Percentiles rank a stretch among this genome's conserved stretches.
phyloP scores from a whole-genome alignment of 2,888 invertebrate species.

The Baronia brevicornis region DNA sequence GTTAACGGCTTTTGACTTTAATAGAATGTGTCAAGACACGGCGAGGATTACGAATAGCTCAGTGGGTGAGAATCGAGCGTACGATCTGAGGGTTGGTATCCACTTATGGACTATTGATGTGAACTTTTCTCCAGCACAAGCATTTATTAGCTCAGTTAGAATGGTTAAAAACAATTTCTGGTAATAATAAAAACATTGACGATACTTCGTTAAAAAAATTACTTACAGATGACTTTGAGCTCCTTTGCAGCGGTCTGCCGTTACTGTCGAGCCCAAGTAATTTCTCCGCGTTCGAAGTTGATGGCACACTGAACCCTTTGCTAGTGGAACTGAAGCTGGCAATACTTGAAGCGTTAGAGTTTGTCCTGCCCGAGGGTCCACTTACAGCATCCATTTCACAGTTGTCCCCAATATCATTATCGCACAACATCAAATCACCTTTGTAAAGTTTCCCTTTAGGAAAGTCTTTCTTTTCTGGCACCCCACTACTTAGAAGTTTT shows the following conservation, averaged over 20 bases:
- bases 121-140: too few species aligned
- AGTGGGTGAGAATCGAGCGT: too few species aligned
- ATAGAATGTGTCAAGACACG: too few species aligned
- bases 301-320: constrained; percentile 55
- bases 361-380: constrained; percentile 48
- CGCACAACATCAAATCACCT: constrained; percentile 40
- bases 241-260: constrained; percentile 35
- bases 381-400: constrained; percentile 37
- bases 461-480: constrained; percentile 55
- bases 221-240: constrained; percentile 46
- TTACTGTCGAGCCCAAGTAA: constrained; percentile 51
- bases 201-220: constrained; percentile 7
- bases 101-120: too few species aligned
- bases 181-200: not conserved
- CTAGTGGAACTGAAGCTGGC: constrained; percentile 55
- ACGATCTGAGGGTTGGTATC: too few species aligned
- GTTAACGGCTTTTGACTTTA: too few species aligned
- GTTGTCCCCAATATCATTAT: constrained; percentile 35
- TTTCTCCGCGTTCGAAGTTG: constrained; percentile 64
- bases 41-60: too few species aligned
- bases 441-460: constrained; percentile 65
- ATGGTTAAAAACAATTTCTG: too few species aligned
- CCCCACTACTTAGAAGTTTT: constrained; percentile 51
- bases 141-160: too few species aligned
- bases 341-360: constrained; percentile 59